A percentile compares a stretch with the other conserved stretches of the same genome.
Evolutionary conservation across 2,888 invertebrate species (phyloP).

Genomic region (Cephonodes hylas): DNA sequence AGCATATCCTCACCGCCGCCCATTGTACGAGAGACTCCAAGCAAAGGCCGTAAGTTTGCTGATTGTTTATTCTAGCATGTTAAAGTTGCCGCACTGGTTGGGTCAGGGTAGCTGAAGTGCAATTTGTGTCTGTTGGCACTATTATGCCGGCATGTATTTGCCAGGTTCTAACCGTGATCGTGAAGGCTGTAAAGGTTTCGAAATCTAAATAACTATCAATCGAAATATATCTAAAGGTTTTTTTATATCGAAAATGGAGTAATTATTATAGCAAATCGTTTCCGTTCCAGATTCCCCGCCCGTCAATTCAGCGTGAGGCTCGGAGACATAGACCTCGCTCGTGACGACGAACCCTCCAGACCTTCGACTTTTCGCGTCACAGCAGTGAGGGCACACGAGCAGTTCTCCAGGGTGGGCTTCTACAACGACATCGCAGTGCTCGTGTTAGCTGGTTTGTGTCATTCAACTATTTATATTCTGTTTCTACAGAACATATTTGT

Average conservation of each 20-base stretch:
- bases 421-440: constrained; percentile 97
- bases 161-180: no score
- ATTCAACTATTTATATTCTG: not conserved
- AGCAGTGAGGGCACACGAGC: constrained; percentile 90
- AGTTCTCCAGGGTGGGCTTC: constrained; percentile 94
- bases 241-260: not conserved
- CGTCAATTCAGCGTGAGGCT: constrained; percentile 94
- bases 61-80: no score
- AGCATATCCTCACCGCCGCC: constrained; percentile 93
- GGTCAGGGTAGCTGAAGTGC: no score
- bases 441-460: constrained; percentile 82
- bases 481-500: no score
- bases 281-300: constrained; percentile 86
- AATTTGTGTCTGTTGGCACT: no score
- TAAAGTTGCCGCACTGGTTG: no score
- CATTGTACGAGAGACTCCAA: constrained; percentile 95
- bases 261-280: not conserved
- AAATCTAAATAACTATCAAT: no score
- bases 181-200: no score
- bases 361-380: constrained; percentile 90
- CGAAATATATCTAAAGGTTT: no score
- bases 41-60: constrained; percentile 92
- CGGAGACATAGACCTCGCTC: constrained; percentile 92
- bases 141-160: no score
- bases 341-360: constrained; percentile 91